Base-by-base conservation (phyloP, 2,888 invertebrate genomes). In the Aphodius granarius region DNA sequence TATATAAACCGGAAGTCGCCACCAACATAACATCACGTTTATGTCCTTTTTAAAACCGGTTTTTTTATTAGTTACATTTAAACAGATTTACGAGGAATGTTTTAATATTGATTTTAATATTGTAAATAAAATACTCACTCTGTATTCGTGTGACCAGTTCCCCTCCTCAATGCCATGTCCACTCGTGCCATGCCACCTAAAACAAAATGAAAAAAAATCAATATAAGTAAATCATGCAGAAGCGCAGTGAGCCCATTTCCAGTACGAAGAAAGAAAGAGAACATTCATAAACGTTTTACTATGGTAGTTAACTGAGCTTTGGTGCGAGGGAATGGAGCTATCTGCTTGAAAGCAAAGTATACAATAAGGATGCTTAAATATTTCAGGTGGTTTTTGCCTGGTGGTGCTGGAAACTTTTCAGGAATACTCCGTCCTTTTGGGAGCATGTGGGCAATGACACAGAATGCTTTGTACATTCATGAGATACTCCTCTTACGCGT, bases 101-200 rank as follows among this genome's bases (percentile, higher is more conserved):
- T n/a, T n/a, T 3, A 2, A 43, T 9, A 3, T 0, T 13, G 2
- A 13, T 9, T 2, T 43, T 43, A 9, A 15, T 68, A 21, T 68
- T 68, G 5, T 68, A 68, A 21, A 68, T 76, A 80, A 73, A 73
- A 71, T 71, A 92, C 92, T 92, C 88, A 93, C 93, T 93, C 93
- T 86, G 92, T 81, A 84, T 86, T 91, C 89, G 92, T 91, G 88
- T 92, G 92, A 90, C 92, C 92, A 88, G 92, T 91, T 86, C 90
- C 90, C 90, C 92, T 92, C 89, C 93, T 92, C 89, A 92, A 91
- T 82, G 87, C 87, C 91, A 93, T 93, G 86, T 92, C 93, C 90
- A 92, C 92, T 88, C 92, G 91, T 89, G 93, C 92, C 93, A 93
- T 93, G 89, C 91, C 91, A 91, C 90, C 86, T 86, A 82, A 71